phyloP scores from a whole-genome alignment of 2,113 vertebrate genomes.

The Apus apus region DNA sequence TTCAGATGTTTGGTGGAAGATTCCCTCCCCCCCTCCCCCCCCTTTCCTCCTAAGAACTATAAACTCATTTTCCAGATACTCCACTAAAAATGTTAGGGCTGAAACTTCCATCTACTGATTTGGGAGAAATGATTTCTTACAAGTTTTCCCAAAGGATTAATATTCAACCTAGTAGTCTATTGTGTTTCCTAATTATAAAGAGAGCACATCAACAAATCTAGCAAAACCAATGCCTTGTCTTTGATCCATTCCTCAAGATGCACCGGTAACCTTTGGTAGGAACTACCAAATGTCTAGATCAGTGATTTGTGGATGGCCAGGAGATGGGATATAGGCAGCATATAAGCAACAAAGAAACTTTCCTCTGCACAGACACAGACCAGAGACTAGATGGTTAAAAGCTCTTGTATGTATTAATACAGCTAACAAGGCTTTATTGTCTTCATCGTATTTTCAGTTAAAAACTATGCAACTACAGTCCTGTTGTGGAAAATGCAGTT shows the following conservation, averaged over 20 bases:
- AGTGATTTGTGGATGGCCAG: neutral
- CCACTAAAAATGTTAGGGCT: neutral
- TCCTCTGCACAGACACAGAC: neutral
- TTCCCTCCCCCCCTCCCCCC: neutral
- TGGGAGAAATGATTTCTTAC: neutral
- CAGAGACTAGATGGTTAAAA: neutral
- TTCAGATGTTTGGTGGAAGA: neutral
- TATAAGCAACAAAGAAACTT: neutral
- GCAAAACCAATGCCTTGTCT: neutral
- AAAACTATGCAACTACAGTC: constrained; percentile 80
- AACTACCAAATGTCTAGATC: neutral
- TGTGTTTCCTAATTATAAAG: neutral
- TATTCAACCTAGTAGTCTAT: neutral
- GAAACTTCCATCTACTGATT: neutral
- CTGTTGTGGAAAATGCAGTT: constrained; percentile 82
- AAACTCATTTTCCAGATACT: constrained; percentile 22
- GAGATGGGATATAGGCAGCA: neutral
- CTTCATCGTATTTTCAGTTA: constrained; percentile 82
- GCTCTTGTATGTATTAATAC: constrained; percentile 83
- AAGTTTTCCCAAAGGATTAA: neutral
- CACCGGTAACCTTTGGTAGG: neutral
- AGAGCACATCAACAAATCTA: neutral
- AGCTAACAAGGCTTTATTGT: constrained; percentile 88
- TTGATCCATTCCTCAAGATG: neutral
- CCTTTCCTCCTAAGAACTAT: neutral